These are phyloP conservation scores for Lymantria dispar DNA, from an alignment of 2,888 invertebrate genomes.

Conservation along the genomic window DNA sequence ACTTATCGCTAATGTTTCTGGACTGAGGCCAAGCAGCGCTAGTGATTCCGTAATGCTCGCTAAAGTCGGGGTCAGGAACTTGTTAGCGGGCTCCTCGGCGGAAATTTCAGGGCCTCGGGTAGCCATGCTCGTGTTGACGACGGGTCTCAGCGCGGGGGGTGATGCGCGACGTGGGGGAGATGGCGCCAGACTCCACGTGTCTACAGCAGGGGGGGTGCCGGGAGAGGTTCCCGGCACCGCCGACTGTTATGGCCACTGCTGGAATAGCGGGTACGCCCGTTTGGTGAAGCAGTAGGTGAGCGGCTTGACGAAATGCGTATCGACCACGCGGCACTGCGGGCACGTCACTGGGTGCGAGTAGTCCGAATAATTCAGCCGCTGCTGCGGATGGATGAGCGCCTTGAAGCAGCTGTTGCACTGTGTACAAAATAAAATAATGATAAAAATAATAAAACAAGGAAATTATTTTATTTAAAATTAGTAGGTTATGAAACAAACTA, in stretches of 20 bases:
- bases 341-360: constrained; percentile 96
- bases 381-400: constrained; percentile 92
- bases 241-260: constrained; percentile 95
- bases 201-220: constrained; percentile 70
- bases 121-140: constrained; percentile 79
- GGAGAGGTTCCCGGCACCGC: constrained; percentile 85
- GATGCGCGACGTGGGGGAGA: constrained; percentile 70
- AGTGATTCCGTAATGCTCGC: constrained; percentile 72
- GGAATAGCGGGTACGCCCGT: constrained; percentile 85
- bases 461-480: too few relatives aligned
- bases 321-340: constrained; percentile 94
- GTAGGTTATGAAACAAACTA: too few relatives aligned
- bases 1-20: constrained; percentile 71
- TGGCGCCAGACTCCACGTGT: constrained; percentile 64
- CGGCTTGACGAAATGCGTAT: constrained; percentile 97
- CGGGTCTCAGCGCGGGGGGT: constrained; percentile 71
- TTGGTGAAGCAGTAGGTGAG: constrained; percentile 92
- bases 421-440: constrained; percentile 35
- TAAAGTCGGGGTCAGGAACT: constrained; percentile 56
- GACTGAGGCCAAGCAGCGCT: constrained; percentile 67
- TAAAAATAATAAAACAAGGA: too few relatives aligned
- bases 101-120: constrained; percentile 53
- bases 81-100: constrained; percentile 46
- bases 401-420: constrained; percentile 97
- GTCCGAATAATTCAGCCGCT: constrained; percentile 95